A percentile compares a stretch with the other conserved stretches of the same genome.
Evolutionary conservation across 2,888 invertebrate species (phyloP).

Genomic region (Gandaritis pyraliata): DNA sequence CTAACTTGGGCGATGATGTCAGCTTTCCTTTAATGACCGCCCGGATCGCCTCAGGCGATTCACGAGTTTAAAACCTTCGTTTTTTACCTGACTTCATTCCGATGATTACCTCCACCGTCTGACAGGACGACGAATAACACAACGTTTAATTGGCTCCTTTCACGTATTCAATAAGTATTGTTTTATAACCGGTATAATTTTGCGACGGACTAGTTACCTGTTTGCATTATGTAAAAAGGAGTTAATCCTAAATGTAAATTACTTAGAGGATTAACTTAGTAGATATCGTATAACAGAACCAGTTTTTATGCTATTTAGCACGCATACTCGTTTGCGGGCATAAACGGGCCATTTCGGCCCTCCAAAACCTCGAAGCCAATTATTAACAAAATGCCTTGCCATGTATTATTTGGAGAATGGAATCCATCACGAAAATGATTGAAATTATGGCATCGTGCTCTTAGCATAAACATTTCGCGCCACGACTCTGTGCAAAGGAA

Average conservation of each 20-base stretch:
- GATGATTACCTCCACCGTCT: conserved; percentile 47
- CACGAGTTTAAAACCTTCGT: conserved; percentile 63
- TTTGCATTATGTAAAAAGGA: too few species aligned
- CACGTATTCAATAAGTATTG: conserved; percentile 45
- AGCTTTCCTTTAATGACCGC: conserved; percentile 72
- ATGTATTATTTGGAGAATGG: conserved; percentile 68
- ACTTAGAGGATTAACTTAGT: conserved; percentile 64
- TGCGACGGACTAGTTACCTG: conserved; percentile 47
- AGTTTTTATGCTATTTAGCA: conserved; percentile 71
- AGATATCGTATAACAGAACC: conserved; percentile 59
- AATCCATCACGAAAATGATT: conserved; percentile 71
- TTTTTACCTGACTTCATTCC: conserved; percentile 52
- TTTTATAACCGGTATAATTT: conserved; percentile 46
- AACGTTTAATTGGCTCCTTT: conserved; percentile 46
- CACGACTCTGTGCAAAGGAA: conserved; percentile 49
- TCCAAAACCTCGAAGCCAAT: conserved; percentile 62
- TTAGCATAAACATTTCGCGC: conserved; percentile 46
- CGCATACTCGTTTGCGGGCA: conserved; percentile 62
- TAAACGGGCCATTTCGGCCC: conserved; percentile 54
- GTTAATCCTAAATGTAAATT: too few species aligned
- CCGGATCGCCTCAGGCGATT: conserved; percentile 64
- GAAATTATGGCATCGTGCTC: conserved; percentile 60
- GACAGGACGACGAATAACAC: conserved; percentile 36
- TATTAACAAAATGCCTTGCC: conserved; percentile 68
- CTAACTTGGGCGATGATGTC: conserved; percentile 81